phyloP scores from a whole-genome alignment of 2,797 vertebrate genomes.

The Tadarida brasiliensis region DNA sequence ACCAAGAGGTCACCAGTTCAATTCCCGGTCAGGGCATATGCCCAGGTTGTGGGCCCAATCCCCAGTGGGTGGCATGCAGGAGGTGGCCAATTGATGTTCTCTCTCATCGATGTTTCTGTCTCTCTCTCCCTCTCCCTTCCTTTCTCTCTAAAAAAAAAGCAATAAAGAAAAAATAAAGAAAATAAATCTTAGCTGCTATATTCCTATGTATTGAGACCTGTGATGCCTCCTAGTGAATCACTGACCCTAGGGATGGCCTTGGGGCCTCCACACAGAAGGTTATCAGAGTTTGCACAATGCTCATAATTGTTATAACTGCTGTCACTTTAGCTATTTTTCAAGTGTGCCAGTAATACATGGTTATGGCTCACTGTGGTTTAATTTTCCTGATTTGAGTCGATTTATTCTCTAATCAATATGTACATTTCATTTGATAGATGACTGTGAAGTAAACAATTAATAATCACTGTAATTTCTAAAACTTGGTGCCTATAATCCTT shows the following conservation, averaged over 20 bases:
- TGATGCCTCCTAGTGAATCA: not conserved
- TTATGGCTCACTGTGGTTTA: not conserved
- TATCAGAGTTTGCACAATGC: not conserved
- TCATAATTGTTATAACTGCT: not conserved
- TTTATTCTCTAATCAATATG: constrained; percentile 31
- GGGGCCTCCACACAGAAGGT: not conserved
- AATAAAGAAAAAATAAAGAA: not conserved
- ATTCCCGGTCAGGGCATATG: no score
- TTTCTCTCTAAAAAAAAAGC: no score
- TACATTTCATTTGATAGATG: not conserved
- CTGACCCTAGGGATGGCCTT: not conserved
- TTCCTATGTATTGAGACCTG: not conserved
- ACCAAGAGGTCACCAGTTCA: no score
- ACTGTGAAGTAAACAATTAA: not conserved
- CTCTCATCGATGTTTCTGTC: no score
- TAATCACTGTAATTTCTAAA: not conserved
- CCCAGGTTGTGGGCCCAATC: no score
- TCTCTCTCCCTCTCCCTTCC: no score
- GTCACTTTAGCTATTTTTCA: constrained; percentile 5
- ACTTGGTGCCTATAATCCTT: not conserved
- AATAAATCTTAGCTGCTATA: not conserved
- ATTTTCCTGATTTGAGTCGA: not conserved
- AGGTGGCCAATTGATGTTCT: no score
- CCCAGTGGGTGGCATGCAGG: no score
- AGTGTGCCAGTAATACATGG: not conserved